Percentiles rank a stretch among this genome's conserved stretches.
Evolutionary conservation across 2,888 invertebrate species (phyloP).

Genomic region (Anarsia innoxiella): DNA sequence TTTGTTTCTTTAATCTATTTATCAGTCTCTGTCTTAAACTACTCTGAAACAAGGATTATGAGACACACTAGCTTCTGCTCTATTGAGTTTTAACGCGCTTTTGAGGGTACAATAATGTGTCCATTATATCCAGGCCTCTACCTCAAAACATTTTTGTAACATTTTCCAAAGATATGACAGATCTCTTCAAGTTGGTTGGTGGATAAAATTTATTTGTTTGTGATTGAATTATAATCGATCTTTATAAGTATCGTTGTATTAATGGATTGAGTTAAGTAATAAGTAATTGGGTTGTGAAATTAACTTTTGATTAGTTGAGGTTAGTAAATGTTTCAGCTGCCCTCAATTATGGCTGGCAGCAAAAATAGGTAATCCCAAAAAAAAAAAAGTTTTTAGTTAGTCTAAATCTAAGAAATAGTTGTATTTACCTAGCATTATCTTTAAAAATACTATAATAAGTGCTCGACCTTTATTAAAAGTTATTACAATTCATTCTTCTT

Average conservation of each 20-base stretch:
- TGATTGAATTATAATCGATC: slow-evolving; percentile 66
- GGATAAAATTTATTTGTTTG: slow-evolving; percentile 58
- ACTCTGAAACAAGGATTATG: slow-evolving; percentile 7
- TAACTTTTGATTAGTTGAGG: neutral
- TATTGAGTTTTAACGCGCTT: slow-evolving; percentile 65
- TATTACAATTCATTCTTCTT: too few relatives aligned
- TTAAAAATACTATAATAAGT: too few relatives aligned
- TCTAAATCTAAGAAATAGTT: too few relatives aligned
- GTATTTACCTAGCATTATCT: too few relatives aligned
- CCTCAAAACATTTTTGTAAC: slow-evolving; percentile 7
- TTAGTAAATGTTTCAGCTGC: too few relatives aligned
- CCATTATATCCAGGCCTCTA: slow-evolving; percentile 27
- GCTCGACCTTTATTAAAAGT: too few relatives aligned
- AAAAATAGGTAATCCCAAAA: too few relatives aligned
- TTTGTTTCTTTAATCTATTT: too few relatives aligned
- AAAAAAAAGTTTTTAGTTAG: too few relatives aligned
- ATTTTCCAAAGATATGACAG: slow-evolving; percentile 20
- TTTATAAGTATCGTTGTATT: slow-evolving; percentile 42
- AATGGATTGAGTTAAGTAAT: slow-evolving; percentile 25
- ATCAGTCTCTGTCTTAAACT: too few relatives aligned
- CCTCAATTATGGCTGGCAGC: too few relatives aligned
- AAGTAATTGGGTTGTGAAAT: slow-evolving; percentile 33
- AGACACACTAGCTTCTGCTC: slow-evolving; percentile 20
- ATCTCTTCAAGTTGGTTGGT: slow-evolving; percentile 24
- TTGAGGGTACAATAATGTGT: slow-evolving; percentile 61